Conservation (phyloP, 2,113 vertebrate genomes). For the Sinocyclocheilus rhinocerous region DNA sequence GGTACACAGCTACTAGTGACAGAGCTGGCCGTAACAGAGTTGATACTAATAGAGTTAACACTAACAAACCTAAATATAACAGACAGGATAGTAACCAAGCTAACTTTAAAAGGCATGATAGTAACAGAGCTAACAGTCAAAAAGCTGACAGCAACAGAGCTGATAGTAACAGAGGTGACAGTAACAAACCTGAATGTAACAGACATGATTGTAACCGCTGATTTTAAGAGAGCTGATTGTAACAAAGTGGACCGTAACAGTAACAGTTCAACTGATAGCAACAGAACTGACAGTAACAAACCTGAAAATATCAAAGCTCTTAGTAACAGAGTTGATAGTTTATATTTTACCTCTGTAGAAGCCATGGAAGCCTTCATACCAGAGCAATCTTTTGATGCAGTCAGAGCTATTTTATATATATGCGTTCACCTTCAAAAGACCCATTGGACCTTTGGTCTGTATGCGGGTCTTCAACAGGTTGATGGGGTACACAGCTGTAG, state of each 20-base stretch:
- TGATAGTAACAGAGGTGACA: no score
- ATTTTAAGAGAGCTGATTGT: neutral
- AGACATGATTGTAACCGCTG: no score
- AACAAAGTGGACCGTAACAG: neutral
- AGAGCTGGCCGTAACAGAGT: no score
- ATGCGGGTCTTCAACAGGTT: conserved; percentile 97
- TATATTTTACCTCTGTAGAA: no score
- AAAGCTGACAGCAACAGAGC: no score
- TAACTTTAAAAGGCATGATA: no score
- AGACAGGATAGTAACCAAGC: no score
- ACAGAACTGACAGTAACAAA: neutral
- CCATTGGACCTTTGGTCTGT: conserved; percentile 94
- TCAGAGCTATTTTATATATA: conserved; percentile 94
- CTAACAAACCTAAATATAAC: no score
- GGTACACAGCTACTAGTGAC: no score
- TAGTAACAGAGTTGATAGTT: neutral
- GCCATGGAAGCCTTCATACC: conserved; percentile 91
- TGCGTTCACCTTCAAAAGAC: conserved; percentile 90
- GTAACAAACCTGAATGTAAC: no score
- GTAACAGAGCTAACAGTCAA: no score
- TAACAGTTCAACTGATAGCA: neutral
- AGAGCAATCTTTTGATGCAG: conserved; percentile 83
- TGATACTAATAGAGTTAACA: no score
- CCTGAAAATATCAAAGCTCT: neutral
- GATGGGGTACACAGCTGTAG: conserved; percentile 93